Base-by-base conservation (phyloP, 2,888 invertebrate genomes). In the Antitype chi region DNA sequence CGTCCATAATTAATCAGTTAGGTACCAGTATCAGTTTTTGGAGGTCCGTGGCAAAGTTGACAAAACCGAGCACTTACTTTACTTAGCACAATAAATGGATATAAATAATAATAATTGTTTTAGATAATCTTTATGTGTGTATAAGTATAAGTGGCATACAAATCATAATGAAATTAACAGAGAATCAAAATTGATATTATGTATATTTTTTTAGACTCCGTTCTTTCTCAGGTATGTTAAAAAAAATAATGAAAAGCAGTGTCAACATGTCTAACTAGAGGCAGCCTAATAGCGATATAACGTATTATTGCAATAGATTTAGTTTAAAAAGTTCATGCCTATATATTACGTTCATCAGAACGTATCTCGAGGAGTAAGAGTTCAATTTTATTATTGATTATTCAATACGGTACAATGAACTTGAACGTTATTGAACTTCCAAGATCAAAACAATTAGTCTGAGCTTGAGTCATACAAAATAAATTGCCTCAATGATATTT, bases 371-470 rank as follows among this genome's bases (percentile, higher is more conserved):
- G 23, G 32, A 53, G 23, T 32, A 63, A 25, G 25, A 57, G 57
- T 57, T 25, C 57, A 57, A 57, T 57, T n/a, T n/a, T 38, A 38
- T 38, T 38, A 38, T 38, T 38, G 25, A 25, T n/a, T 43, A 60
- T 28, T 38, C 20, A 23, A 60, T 8, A 49, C 53, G 1, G 20
- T 53, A 28, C 70, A 63, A 17, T 70, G 49, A 78, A 77, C 77
- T 63, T n/a, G 63, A 70, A 62, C 23, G 53, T 49, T 28, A 25
- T n/a, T 70, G 53, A 78, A 78, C 62, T 78, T 57, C 71, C 55
- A 78, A 77, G 49, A 52, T 38, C 49, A 63, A 55, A 77, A 7
- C 49, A 49, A 63, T 78, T 57, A 49, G 17, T 13, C 1, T 20
- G 32, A 20, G n/a, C 2, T 70, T 38, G 59, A 68, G 17, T 76